Evolutionary conservation across 2,113 vertebrate genomes (phyloP).

Genomic region (Prunella himalayana): DNA sequence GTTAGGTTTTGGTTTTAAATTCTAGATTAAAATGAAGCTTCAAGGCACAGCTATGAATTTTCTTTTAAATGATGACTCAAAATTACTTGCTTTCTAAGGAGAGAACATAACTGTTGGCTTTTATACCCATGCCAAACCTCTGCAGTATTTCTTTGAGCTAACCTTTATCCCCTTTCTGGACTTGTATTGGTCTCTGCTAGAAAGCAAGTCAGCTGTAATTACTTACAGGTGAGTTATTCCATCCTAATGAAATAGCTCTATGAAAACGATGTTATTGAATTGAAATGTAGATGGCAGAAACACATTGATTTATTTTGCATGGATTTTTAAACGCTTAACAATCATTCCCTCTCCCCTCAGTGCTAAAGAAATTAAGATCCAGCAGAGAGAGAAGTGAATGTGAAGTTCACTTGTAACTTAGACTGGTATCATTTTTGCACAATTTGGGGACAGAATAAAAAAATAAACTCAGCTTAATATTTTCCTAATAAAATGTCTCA

Average conservation of each 20-base stretch:
- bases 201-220: slow-evolving; percentile 65
- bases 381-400: neutral
- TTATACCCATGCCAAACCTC: slow-evolving; percentile 42
- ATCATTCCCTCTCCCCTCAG: neutral
- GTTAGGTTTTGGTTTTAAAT: neutral
- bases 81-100: slow-evolving; percentile 24
- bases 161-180: slow-evolving; percentile 56
- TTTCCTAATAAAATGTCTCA: neutral
- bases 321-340: slow-evolving; percentile 37
- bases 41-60: neutral
- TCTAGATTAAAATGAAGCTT: neutral
- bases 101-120: slow-evolving; percentile 1
- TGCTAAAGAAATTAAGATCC: slow-evolving; percentile 28
- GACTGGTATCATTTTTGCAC: neutral
- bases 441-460: neutral
- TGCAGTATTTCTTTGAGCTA: slow-evolving; percentile 54
- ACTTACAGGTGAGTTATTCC: slow-evolving; percentile 70
- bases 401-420: neutral
- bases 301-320: slow-evolving; percentile 59
- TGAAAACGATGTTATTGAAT: slow-evolving; percentile 62
- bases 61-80: neutral
- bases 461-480: neutral
- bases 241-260: slow-evolving; percentile 58
- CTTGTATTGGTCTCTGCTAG: slow-evolving; percentile 41
- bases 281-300: slow-evolving; percentile 62